A percentile compares a stretch with the other conserved stretches of the same genome.
phyloP scores from a whole-genome alignment of 2,888 invertebrate genomes.

The Lithophane semibrunnea region DNA sequence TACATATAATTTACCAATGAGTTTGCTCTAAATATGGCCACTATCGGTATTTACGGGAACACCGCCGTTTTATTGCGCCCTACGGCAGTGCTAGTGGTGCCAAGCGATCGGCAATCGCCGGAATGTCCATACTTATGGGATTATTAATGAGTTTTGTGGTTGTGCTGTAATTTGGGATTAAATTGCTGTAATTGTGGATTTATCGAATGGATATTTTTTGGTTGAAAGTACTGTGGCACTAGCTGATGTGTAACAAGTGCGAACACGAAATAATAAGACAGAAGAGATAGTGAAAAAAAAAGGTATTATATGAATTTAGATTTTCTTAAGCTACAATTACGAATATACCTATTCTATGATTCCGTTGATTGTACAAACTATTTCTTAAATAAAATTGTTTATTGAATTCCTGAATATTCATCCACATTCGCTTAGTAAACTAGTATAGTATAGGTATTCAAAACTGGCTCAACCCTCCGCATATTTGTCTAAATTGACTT shows the following conservation, averaged over 20 bases:
- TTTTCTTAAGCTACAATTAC: neutral
- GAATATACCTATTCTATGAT: neutral
- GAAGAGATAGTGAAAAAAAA: neutral
- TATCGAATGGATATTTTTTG: constrained; percentile 10
- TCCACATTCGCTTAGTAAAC: neutral
- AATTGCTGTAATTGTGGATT: constrained; percentile 22
- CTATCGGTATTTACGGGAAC: constrained; percentile 61
- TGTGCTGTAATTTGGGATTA: constrained; percentile 24
- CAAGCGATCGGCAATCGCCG: constrained; percentile 58
- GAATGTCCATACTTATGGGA: constrained; percentile 56
- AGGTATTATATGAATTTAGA: neutral
- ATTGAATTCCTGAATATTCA: neutral
- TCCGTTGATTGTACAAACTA: neutral
- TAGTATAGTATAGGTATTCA: neutral
- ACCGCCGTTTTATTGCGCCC: constrained; percentile 59
- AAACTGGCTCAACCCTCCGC: too few species aligned
- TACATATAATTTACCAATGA: constrained; percentile 66
- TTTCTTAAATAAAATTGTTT: neutral
- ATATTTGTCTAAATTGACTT: neutral
- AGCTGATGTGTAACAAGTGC: neutral
- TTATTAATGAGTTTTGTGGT: constrained; percentile 50
- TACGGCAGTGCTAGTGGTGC: constrained; percentile 54
- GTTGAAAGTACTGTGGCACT: neutral
- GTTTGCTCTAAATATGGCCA: constrained; percentile 68
- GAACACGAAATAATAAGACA: neutral